phyloP scores from a whole-genome alignment of 1,140 invertebrate genomes.

The Macrotrachela quadricornifera region DNA sequence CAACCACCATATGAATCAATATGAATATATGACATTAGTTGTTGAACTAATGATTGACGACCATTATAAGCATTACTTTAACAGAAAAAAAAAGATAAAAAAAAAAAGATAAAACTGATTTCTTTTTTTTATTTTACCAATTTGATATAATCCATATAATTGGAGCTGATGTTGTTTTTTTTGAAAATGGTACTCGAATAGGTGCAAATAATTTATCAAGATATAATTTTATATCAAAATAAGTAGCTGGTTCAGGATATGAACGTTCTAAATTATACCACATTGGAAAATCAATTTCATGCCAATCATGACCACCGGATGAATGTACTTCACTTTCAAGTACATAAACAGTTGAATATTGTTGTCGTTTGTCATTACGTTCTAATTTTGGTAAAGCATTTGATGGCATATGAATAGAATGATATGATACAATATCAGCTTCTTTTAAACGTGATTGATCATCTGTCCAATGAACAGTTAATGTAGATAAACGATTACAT shows the following conservation, averaged over 20 bases:
- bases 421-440: neutral
- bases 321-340: neutral
- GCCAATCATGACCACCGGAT: neutral
- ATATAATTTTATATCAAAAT: neutral
- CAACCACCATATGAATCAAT: neutral
- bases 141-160: too few species aligned
- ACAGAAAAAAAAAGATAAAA: too few species aligned
- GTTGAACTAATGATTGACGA: neutral
- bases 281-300: neutral
- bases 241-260: neutral
- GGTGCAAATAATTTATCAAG: neutral
- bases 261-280: neutral
- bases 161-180: too few species aligned
- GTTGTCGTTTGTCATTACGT: neutral
- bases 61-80: too few species aligned
- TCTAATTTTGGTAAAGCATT: too few species aligned
- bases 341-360: slow-evolving; percentile 4
- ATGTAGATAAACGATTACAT: too few species aligned
- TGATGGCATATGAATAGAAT: neutral
- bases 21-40: neutral
- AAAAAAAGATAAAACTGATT: too few species aligned
- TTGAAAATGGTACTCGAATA: too few species aligned
- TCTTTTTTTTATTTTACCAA: too few species aligned
- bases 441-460: neutral
- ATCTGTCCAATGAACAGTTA: neutral